phyloP scores from a whole-genome alignment of 1,140 invertebrate species.

The Coenobita brevimanus region DNA sequence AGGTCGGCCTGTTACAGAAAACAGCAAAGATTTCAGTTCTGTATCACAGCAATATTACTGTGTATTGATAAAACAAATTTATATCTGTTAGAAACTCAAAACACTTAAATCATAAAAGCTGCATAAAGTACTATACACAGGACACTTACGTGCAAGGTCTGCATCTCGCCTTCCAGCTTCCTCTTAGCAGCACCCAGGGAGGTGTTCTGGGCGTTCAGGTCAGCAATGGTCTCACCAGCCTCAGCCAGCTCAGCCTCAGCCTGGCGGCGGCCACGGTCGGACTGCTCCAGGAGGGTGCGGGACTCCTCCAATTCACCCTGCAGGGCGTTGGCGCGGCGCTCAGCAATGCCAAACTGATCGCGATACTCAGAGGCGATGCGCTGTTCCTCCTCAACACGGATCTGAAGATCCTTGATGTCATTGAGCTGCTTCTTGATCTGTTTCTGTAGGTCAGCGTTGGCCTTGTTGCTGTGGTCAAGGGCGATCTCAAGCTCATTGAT shows the following conservation, averaged over 20 bases:
- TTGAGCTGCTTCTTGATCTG: slow-evolving; percentile 77
- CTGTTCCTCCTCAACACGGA: slow-evolving; percentile 78
- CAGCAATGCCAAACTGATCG: slow-evolving; percentile 79
- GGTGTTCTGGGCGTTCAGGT: slow-evolving; percentile 74
- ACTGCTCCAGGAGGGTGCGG: slow-evolving; percentile 73
- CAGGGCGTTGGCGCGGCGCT: slow-evolving; percentile 76
- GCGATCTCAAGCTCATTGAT: slow-evolving; percentile 57
- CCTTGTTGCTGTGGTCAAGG: slow-evolving; percentile 55
- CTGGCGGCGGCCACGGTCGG: slow-evolving; percentile 71
- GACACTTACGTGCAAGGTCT: slow-evolving; percentile 70
- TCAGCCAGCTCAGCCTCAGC: slow-evolving; percentile 79
- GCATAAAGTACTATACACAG: background rate
- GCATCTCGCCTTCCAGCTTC: slow-evolving; percentile 71
- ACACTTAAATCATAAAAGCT: too few relatives aligned
- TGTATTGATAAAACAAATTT: background rate
- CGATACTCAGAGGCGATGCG: slow-evolving; percentile 78
- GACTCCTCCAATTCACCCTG: slow-evolving; percentile 77
- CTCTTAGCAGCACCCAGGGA: slow-evolving; percentile 64
- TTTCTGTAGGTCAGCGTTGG: slow-evolving; percentile 57
- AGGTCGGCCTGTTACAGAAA: slow-evolving; percentile 23
- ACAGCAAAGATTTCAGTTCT: background rate
- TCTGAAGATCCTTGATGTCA: slow-evolving; percentile 72
- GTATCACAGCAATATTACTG: background rate
- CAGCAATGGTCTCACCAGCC: slow-evolving; percentile 76
- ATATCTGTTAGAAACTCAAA: background rate